Evolutionary conservation across 1,140 invertebrate genomes (phyloP).

Genomic region (Drosophila kohkoa): DNA sequence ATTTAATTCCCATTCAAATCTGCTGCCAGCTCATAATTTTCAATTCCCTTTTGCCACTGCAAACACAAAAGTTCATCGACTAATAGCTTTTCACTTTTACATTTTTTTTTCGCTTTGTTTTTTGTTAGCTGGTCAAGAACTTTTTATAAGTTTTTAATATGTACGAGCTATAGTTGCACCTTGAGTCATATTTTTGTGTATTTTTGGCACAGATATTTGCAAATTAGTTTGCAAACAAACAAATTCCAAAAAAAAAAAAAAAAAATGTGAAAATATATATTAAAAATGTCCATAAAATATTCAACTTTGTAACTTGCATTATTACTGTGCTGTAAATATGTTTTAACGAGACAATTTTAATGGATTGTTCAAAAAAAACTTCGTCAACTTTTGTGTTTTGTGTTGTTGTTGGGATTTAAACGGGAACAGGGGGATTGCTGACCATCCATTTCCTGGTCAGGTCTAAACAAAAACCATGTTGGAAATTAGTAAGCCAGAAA

Average conservation of each 20-base stretch:
- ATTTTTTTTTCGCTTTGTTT: neutral
- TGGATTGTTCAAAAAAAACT: neutral
- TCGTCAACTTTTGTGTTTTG: neutral
- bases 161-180: no score
- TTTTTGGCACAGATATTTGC: no score
- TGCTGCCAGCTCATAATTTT: neutral
- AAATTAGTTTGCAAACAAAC: no score
- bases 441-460: slow-evolving; percentile 11
- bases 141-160: neutral
- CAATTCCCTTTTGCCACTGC: slow-evolving; percentile 2
- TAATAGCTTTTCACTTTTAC: neutral
- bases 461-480: slow-evolving; percentile 3
- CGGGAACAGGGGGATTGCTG: neutral
- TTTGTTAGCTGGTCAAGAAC: neutral
- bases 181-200: no score
- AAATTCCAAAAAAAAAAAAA: no score
- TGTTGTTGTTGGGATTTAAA: neutral
- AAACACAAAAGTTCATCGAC: neutral
- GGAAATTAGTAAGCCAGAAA: slow-evolving; percentile 27
- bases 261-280: no score
- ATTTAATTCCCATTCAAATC: neutral
- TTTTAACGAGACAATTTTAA: slow-evolving; percentile 5
- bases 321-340: neutral
- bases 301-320: neutral
- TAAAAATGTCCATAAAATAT: no score